Conservation (phyloP, 2,113 vertebrate species). For the Eubucco bourcierii region DNA sequence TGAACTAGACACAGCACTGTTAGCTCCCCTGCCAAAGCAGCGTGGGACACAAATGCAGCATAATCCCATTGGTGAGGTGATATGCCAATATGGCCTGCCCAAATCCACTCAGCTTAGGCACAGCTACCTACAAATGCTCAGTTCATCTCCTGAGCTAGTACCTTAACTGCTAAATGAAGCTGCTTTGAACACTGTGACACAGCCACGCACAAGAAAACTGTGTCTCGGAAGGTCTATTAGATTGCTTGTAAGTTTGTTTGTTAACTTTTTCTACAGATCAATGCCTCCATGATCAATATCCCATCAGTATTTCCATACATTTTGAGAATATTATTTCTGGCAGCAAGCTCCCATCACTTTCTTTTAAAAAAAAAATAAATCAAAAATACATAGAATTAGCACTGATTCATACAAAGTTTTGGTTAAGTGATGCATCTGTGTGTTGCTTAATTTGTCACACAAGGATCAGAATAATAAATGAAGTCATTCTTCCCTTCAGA, state of each 20-base stretch:
- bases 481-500: neutral
- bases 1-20: neutral
- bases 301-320: neutral
- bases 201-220: neutral
- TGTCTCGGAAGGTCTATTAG: neutral
- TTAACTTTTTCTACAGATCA: neutral
- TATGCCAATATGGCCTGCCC: neutral
- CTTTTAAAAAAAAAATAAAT: neutral
- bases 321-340: neutral
- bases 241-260: neutral
- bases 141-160: neutral
- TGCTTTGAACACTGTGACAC: neutral
- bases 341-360: neutral
- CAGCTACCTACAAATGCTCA: neutral
- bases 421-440: neutral
- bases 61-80: neutral
- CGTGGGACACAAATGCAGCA: neutral
- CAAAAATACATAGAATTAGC: neutral
- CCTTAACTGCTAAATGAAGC: neutral
- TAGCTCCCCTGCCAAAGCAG: no score
- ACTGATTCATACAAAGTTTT: neutral
- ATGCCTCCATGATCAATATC: neutral
- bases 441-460: slow-evolving; percentile 9
- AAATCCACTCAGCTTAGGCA: neutral
- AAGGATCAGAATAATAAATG: slow-evolving; percentile 41